Base-by-base conservation (phyloP, 2,797 vertebrate species). In the Perdix hodgsoniae region DNA sequence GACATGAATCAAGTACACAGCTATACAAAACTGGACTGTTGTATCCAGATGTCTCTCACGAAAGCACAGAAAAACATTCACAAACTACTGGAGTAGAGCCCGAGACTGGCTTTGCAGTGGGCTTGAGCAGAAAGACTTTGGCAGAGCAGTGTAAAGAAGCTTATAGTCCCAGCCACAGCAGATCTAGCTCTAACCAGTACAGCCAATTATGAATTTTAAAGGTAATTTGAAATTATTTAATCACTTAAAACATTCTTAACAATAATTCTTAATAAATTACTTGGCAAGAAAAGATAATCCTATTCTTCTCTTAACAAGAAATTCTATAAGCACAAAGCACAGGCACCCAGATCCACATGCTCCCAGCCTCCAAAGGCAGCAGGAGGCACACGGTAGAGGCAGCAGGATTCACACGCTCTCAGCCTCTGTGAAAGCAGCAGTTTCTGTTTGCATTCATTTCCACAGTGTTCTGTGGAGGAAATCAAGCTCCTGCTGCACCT, bases 401-500 rank as follows among this genome's bases (percentile, higher is more conserved):
- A 95, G 94, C 95, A 93, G 93, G 93, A 94, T 96, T 95, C 92
- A 96, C 91, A 93, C 16, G 33, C 93, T 94, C 92, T 91, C 91
- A 91, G 90, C 92, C 80, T 91, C 91, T 39, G 86, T 76, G 88
- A 93, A 95, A 94, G 92, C 93, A 95, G 91, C 91, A 95, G 94
- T 79, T 94, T 94, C 6, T 79, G 90, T 94, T 94, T 84, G 73
- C 88, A 95, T 92, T 93, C 85, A 91, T 88, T 95, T 94, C 94
- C 94, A 91, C 89, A 96, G 93, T 64, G 75, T 39, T 95, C 94
- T 91, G 92, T 90, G 93, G 91, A 72, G 90, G 91, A 92, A 96
- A 95, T 86, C 93, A 96, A 97, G 95, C 90, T 97, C 94, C 95
- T 96, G 95, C 83, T 96, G 96, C 93, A 98, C 98, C 98, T 99